Evolutionary conservation across 2,888 invertebrate genomes (phyloP).

Genomic region (Synergus gifuensis): DNA sequence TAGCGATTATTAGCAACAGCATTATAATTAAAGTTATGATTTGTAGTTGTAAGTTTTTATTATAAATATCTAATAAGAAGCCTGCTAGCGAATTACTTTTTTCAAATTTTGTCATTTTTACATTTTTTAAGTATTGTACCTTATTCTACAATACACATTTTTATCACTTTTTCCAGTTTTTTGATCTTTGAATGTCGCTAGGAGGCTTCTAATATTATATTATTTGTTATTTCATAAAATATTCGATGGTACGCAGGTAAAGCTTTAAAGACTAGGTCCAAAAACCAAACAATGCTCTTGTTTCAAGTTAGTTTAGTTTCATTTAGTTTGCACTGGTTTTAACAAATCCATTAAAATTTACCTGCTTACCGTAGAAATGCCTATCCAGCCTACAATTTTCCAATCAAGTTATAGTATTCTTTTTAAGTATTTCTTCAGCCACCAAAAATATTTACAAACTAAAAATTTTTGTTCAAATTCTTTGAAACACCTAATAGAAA

Average conservation of each 20-base stretch:
- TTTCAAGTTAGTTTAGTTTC: conserved; percentile 46
- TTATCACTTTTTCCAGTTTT: too few species aligned
- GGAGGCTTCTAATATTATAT: neutral
- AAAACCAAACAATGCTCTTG: conserved; percentile 44
- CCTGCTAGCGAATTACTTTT: neutral
- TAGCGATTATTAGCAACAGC: neutral
- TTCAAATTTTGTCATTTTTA: conserved; percentile 16
- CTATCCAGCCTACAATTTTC: conserved; percentile 10
- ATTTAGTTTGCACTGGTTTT: conserved; percentile 25
- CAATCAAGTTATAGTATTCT: conserved; percentile 12
- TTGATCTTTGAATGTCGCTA: neutral
- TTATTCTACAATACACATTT: too few species aligned
- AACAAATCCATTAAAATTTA: conserved; percentile 3
- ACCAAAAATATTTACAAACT: neutral
- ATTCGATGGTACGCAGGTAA: conserved; percentile 61
- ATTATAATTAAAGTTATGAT: conserved; percentile 5
- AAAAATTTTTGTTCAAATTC: neutral
- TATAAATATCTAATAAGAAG: neutral
- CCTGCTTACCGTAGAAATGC: conserved; percentile 31
- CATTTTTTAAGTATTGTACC: neutral
- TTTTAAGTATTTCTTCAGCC: conserved; percentile 30
- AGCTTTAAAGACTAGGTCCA: conserved; percentile 44
- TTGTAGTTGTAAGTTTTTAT: conserved; percentile 26
- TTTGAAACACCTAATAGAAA: neutral
- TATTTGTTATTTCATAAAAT: conserved; percentile 41